phyloP scores from a whole-genome alignment of 2,113 vertebrate species.

The Brachionichthys hirsutus region DNA sequence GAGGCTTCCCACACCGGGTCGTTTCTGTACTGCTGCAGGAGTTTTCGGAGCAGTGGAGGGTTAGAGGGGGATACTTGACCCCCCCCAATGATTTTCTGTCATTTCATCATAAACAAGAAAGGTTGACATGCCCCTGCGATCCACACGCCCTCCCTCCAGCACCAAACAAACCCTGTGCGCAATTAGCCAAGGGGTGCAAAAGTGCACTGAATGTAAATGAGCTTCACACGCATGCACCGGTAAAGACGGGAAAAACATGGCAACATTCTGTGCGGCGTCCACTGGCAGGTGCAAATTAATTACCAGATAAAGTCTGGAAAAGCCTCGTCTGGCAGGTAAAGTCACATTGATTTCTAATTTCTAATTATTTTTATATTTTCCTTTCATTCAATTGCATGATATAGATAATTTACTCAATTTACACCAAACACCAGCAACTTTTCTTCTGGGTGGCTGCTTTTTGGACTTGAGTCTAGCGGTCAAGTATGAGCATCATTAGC shows the following conservation, averaged over 20 bases:
- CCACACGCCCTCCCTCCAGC: constrained; percentile 29
- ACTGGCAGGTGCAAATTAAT: constrained; percentile 46
- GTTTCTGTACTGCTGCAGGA: constrained; percentile 73
- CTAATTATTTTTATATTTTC: constrained; percentile 3
- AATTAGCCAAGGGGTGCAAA: constrained; percentile 73
- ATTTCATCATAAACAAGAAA: constrained; percentile 80
- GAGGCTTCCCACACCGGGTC: constrained; percentile 70
- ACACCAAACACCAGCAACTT: constrained; percentile 54
- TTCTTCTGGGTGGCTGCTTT: constrained; percentile 33
- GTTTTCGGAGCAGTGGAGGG: constrained; percentile 57
- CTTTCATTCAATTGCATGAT: background rate
- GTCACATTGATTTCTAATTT: constrained; percentile 41
- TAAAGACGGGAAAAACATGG: constrained; percentile 25
- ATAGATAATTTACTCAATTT: constrained; percentile 30
- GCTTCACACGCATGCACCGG: constrained; percentile 50
- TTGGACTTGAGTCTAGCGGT: constrained; percentile 33
- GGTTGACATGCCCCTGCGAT: constrained; percentile 59
- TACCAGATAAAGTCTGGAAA: constrained; percentile 16
- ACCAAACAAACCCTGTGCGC: constrained; percentile 64
- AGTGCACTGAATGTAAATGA: constrained; percentile 73
- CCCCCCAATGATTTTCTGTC: constrained; percentile 80
- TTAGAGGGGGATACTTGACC: constrained; percentile 72
- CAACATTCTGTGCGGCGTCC: background rate
- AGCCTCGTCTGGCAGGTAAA: constrained; percentile 23
- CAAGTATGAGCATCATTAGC: constrained; percentile 37